Conservation (phyloP, 2,113 vertebrate genomes). For the Rhinogobius similis region DNA sequence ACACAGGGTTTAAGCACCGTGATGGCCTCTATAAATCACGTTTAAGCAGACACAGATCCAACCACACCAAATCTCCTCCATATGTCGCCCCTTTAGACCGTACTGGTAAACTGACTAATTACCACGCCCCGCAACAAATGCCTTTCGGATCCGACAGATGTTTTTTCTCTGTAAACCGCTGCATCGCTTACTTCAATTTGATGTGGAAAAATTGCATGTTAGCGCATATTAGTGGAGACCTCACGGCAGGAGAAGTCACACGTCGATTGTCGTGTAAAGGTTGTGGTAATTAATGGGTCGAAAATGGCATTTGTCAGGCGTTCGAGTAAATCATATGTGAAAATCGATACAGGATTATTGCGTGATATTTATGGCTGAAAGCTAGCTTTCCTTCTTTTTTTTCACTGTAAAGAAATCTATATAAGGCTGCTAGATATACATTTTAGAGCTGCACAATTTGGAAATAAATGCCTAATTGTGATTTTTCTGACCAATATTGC, state of each 20-base stretch:
- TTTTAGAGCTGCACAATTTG: too few relatives aligned
- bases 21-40: slow-evolving; percentile 67
- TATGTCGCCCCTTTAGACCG: slow-evolving; percentile 71
- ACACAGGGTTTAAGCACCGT: slow-evolving; percentile 48
- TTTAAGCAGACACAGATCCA: slow-evolving; percentile 66
- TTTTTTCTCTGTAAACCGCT: slow-evolving; percentile 66
- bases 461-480: too few relatives aligned
- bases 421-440: not conserved
- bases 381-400: slow-evolving; percentile 13
- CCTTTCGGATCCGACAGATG: slow-evolving; percentile 60
- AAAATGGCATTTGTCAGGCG: slow-evolving; percentile 24
- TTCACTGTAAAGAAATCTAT: slow-evolving; percentile 3
- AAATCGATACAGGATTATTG: slow-evolving; percentile 54
- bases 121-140: slow-evolving; percentile 51
- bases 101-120: slow-evolving; percentile 68
- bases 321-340: slow-evolving; percentile 25
- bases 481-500: too few relatives aligned
- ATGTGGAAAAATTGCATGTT: slow-evolving; percentile 39
- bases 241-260: not conserved
- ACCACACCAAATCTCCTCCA: slow-evolving; percentile 66
- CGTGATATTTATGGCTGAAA: slow-evolving; percentile 33
- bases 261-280: not conserved
- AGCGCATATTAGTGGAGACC: slow-evolving; percentile 10
- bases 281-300: slow-evolving; percentile 14
- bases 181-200: slow-evolving; percentile 41